Evolutionary conservation across 2,888 invertebrate species (phyloP).

Genomic region (Callyntrura sp.): DNA sequence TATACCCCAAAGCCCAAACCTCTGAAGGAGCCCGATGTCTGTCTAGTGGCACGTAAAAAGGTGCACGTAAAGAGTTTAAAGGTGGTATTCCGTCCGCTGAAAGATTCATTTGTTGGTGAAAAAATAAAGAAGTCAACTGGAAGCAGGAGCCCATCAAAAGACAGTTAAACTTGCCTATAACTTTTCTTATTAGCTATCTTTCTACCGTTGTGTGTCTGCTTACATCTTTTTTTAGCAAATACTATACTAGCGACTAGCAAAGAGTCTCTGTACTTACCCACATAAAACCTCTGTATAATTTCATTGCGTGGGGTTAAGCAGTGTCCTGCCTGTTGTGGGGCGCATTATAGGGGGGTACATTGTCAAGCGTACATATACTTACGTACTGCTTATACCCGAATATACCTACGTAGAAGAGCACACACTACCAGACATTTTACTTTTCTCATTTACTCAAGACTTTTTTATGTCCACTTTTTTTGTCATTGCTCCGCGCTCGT

Average conservation of each 20-base stretch:
- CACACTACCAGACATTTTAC: conserved; percentile 39
- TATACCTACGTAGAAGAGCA: conserved; percentile 10
- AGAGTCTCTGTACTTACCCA: not conserved
- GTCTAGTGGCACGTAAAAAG: not conserved
- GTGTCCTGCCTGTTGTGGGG: not conserved
- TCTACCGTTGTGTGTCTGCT: not conserved
- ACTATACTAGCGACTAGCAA: not conserved
- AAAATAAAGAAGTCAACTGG: conserved; percentile 27
- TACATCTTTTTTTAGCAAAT: conserved; percentile 35
- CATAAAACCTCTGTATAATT: not conserved
- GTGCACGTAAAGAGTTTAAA: not conserved
- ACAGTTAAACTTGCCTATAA: conserved; percentile 8
- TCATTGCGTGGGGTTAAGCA: not conserved
- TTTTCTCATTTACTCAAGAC: conserved; percentile 58
- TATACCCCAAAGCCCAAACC: no score
- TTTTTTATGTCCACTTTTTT: conserved; percentile 54
- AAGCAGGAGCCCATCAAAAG: conserved; percentile 35
- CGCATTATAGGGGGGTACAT: no score
- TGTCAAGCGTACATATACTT: no score
- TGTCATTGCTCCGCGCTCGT: not conserved
- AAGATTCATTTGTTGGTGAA: conserved; percentile 1
- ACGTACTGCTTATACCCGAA: not conserved
- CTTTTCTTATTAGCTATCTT: conserved; percentile 15
- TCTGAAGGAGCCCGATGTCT: not conserved
- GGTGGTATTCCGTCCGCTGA: conserved; percentile 24